Conservation (phyloP, 1,140 invertebrate genomes). For the Drosophila subobscura region DNA sequence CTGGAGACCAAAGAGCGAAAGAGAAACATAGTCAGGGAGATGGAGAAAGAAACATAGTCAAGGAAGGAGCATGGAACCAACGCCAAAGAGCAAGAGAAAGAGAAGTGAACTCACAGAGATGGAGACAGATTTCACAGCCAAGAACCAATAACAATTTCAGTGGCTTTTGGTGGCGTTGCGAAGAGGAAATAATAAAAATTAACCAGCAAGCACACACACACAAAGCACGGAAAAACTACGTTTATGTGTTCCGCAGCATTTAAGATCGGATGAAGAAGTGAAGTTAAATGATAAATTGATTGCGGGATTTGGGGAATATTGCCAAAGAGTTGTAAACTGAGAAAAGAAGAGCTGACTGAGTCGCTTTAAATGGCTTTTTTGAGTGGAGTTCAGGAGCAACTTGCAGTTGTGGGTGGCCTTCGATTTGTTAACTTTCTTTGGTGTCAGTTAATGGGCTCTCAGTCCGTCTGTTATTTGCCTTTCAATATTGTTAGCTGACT, state of each 20-base stretch:
- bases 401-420: too few species aligned
- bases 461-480: too few species aligned
- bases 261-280: conserved; percentile 5
- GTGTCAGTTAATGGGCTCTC: too few species aligned
- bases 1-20: neutral
- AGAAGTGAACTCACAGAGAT: conserved; percentile 15
- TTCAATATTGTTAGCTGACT: too few species aligned
- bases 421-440: too few species aligned
- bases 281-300: conserved; percentile 5
- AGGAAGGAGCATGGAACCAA: too few species aligned
- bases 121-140: conserved; percentile 7
- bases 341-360: too few species aligned
- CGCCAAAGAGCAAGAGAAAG: neutral
- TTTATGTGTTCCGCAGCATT: conserved; percentile 46
- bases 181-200: conserved; percentile 78
- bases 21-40: neutral
- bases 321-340: neutral
- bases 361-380: too few species aligned
- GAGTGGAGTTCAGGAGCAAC: too few species aligned
- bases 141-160: conserved; percentile 57
- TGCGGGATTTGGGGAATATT: neutral
- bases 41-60: conserved; percentile 4
- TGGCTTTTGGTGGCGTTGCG: conserved; percentile 26
- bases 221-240: conserved; percentile 22
- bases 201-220: conserved; percentile 56